Conservation (phyloP, 1,140 invertebrate species). For the Diorhabda sublineata region DNA sequence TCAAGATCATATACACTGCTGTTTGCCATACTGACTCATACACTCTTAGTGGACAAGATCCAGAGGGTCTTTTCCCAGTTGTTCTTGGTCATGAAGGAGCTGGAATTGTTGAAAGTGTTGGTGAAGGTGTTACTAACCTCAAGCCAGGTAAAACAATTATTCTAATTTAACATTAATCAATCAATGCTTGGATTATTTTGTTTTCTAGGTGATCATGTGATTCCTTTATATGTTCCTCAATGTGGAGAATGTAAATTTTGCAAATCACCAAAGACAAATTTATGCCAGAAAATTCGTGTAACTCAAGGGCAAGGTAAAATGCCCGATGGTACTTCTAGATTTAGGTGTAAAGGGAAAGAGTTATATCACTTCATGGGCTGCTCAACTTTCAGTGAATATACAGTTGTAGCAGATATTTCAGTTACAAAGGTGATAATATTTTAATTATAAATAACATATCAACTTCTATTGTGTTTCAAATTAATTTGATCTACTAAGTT, state of each 20-base stretch:
- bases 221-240: slow-evolving; percentile 95
- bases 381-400: slow-evolving; percentile 96
- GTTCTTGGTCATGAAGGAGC: slow-evolving; percentile 92
- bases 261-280: slow-evolving; percentile 90
- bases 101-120: slow-evolving; percentile 94
- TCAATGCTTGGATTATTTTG: too few relatives aligned
- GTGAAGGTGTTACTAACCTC: slow-evolving; percentile 86
- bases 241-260: slow-evolving; percentile 97
- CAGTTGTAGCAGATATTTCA: slow-evolving; percentile 95
- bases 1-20: slow-evolving; percentile 79
- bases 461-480: too few relatives aligned
- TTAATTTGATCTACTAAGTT: too few relatives aligned
- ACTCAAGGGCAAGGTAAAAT: slow-evolving; percentile 88
- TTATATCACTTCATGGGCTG: slow-evolving; percentile 98
- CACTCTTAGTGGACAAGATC: slow-evolving; percentile 86
- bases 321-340: slow-evolving; percentile 92
- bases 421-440: slow-evolving; percentile 67
- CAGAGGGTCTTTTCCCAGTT: slow-evolving; percentile 91
- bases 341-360: slow-evolving; percentile 86
- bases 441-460: too few relatives aligned
- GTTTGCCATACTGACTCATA: slow-evolving; percentile 99
- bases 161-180: too few relatives aligned
- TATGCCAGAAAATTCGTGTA: slow-evolving; percentile 89
- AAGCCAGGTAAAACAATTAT: slow-evolving; percentile 58
- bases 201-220: slow-evolving; percentile 84